These are phyloP conservation scores for Clunio marinus DNA, from an alignment of 2,888 invertebrate species.

Conservation along the genomic window DNA sequence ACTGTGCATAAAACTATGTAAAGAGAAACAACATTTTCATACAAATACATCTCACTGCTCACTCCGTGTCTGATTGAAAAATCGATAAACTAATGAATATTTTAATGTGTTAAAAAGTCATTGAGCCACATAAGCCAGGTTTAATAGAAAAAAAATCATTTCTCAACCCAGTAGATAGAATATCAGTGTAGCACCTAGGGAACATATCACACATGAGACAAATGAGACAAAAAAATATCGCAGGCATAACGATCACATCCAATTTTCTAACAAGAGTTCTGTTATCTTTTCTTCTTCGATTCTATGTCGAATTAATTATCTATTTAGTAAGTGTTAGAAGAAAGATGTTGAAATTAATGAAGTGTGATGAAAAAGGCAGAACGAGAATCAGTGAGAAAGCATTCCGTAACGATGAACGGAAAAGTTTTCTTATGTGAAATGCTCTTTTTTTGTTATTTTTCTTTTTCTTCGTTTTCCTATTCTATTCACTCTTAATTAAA, in stretches of 20 bases:
- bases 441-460: too few species aligned
- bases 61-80: slow-evolving; percentile 33
- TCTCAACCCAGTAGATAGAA: slow-evolving; percentile 9
- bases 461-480: too few species aligned
- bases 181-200: background rate
- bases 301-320: slow-evolving; percentile 36
- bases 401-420: slow-evolving; percentile 20
- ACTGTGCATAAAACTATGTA: slow-evolving; percentile 28
- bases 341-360: slow-evolving; percentile 39
- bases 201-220: background rate
- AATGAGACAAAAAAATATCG: background rate
- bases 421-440: background rate
- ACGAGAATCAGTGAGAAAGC: background rate
- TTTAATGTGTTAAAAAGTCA: slow-evolving; percentile 32
- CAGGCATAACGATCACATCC: slow-evolving; percentile 14
- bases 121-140: background rate
- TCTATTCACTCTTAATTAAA: slow-evolving; percentile 39
- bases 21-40: slow-evolving; percentile 14
- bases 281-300: background rate
- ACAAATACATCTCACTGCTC: slow-evolving; percentile 22
- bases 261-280: slow-evolving; percentile 17
- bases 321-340: slow-evolving; percentile 32
- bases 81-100: slow-evolving; percentile 39
- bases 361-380: slow-evolving; percentile 35
- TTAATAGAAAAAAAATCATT: slow-evolving; percentile 21